Conservation (phyloP, 2,888 invertebrate genomes). For the Drosophila anceps region DNA sequence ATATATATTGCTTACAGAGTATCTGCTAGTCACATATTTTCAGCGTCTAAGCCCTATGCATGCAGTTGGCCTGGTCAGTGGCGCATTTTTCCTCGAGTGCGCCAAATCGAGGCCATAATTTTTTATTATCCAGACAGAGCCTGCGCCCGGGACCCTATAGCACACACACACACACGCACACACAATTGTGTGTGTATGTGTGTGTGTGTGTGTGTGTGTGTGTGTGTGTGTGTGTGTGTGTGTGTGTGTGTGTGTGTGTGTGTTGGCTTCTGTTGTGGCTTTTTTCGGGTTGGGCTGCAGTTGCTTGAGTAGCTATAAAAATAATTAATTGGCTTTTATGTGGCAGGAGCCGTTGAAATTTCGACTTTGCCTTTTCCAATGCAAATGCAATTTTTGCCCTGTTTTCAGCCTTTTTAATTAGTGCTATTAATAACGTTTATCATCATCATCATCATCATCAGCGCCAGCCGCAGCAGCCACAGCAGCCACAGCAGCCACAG, state of each 20-base stretch:
- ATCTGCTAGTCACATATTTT: background rate
- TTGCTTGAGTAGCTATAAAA: slow-evolving; percentile 72
- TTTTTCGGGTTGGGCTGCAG: slow-evolving; percentile 46
- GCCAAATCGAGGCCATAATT: slow-evolving; percentile 78
- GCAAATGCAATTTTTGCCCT: slow-evolving; percentile 39
- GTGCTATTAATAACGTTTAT: slow-evolving; percentile 65
- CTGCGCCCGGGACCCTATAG: slow-evolving; percentile 29
- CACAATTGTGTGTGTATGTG: slow-evolving; percentile 8
- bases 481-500: slow-evolving; percentile 5
- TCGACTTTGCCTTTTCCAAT: slow-evolving; percentile 38
- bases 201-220: slow-evolving; percentile 4
- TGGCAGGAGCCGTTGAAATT: slow-evolving; percentile 78
- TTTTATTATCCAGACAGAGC: slow-evolving; percentile 70
- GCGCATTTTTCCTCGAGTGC: slow-evolving; percentile 72
- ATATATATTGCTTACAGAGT: slow-evolving; percentile 3
- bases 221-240: background rate
- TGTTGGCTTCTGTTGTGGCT: slow-evolving; percentile 53
- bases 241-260: slow-evolving; percentile 1
- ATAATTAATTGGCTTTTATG: slow-evolving; percentile 80
- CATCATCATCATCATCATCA: slow-evolving; percentile 23
- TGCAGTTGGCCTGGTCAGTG: slow-evolving; percentile 66
- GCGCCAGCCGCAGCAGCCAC: background rate
- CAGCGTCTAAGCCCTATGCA: background rate
- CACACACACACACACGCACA: slow-evolving; percentile 16
- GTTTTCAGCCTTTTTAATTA: slow-evolving; percentile 66